Conservation (phyloP, 2,888 invertebrate species). For the Agrochola litura region DNA sequence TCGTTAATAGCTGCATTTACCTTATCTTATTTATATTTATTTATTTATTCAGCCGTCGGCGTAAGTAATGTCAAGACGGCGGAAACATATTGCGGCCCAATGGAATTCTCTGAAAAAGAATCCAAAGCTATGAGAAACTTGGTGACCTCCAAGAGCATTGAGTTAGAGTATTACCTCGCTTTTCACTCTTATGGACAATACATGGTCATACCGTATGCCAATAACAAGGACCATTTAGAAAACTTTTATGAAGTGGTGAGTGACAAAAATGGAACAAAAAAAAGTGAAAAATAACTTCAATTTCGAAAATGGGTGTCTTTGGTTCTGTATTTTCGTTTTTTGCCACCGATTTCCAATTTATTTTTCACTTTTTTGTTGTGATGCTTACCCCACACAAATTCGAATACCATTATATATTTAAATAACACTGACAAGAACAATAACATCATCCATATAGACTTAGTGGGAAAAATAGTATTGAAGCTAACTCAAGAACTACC, state of each 20-base stretch:
- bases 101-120: constrained; percentile 89
- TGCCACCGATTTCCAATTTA: too few species aligned
- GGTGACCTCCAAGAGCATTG: constrained; percentile 72
- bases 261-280: not conserved
- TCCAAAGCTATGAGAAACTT: constrained; percentile 81
- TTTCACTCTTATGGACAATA: constrained; percentile 92
- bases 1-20: too few species aligned
- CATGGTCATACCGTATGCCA: constrained; percentile 90
- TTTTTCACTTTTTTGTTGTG: too few species aligned
- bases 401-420: too few species aligned
- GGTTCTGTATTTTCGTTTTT: too few species aligned
- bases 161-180: constrained; percentile 89
- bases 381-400: too few species aligned
- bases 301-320: too few species aligned
- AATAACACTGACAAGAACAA: too few species aligned
- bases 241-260: constrained; percentile 85
- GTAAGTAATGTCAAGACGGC: constrained; percentile 47
- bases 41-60: constrained; percentile 70
- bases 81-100: constrained; percentile 83
- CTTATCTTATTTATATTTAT: not conserved
- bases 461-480: too few species aligned
- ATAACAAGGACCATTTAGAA: constrained; percentile 71
- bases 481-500: too few species aligned
- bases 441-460: too few species aligned
- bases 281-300: too few species aligned